phyloP scores from a whole-genome alignment of 2,797 vertebrate genomes.

The Ataeniobius toweri region DNA sequence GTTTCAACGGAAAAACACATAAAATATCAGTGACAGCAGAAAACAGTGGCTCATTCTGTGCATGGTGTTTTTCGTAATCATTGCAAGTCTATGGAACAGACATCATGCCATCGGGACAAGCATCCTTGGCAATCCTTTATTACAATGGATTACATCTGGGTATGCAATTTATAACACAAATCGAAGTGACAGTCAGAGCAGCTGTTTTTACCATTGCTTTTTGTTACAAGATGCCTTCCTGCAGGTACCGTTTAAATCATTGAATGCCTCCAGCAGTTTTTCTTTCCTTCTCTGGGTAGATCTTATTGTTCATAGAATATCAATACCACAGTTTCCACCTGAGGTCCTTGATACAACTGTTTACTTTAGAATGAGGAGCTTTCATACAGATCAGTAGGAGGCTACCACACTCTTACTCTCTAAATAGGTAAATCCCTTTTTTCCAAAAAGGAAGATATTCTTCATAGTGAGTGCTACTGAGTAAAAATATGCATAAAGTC shows the following conservation, averaged over 20 bases:
- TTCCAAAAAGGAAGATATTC: not conserved
- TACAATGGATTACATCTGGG: slow-evolving; percentile 47
- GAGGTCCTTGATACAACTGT: slow-evolving; percentile 58
- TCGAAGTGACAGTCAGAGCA: slow-evolving; percentile 37
- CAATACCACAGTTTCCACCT: slow-evolving; percentile 56
- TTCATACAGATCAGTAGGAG: slow-evolving; percentile 4
- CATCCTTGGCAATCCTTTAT: slow-evolving; percentile 30
- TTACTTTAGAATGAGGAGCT: slow-evolving; percentile 40
- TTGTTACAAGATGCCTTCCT: slow-evolving; percentile 22
- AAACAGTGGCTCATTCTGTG: slow-evolving; percentile 21
- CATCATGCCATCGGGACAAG: slow-evolving; percentile 16
- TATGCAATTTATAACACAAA: slow-evolving; percentile 53
- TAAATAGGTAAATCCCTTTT: not conserved
- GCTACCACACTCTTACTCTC: not conserved
- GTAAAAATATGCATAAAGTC: not conserved
- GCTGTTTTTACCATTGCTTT: slow-evolving; percentile 39
- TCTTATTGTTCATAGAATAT: slow-evolving; percentile 62
- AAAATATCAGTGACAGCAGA: slow-evolving; percentile 28
- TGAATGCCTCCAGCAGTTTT: slow-evolving; percentile 41
- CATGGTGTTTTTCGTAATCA: slow-evolving; percentile 33
- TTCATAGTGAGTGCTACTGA: not conserved
- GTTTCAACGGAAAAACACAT: slow-evolving; percentile 23
- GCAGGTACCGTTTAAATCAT: slow-evolving; percentile 34
- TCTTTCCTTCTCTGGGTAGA: slow-evolving; percentile 17
- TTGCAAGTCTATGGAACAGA: slow-evolving; percentile 24